phyloP scores from a whole-genome alignment of 2,888 invertebrate genomes.

The Rotaria macrura region DNA sequence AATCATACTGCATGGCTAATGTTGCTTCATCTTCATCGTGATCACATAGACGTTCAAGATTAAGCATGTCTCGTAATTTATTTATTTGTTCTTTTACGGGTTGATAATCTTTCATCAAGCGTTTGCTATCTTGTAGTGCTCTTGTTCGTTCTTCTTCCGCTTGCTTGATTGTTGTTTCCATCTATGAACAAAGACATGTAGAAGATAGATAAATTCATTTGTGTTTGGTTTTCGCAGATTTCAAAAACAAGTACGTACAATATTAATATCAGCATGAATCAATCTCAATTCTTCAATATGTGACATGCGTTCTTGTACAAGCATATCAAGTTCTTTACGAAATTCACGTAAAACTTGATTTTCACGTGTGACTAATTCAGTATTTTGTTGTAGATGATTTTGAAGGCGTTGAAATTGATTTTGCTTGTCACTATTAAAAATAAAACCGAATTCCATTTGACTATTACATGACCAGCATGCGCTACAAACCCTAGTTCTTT shows the following conservation, averaged over 20 bases:
- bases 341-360: conserved; percentile 84
- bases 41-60: conserved; percentile 75
- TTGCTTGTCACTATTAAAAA: not conserved
- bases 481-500: conserved; percentile 17
- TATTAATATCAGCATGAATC: conserved; percentile 93
- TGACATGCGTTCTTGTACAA: conserved; percentile 95
- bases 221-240: too few relatives aligned
- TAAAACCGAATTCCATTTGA: not conserved
- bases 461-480: too few relatives aligned
- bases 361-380: conserved; percentile 53
- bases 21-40: conserved; percentile 72
- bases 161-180: conserved; percentile 93
- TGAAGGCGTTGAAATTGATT: conserved; percentile 14
- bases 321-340: conserved; percentile 78
- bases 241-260: too few relatives aligned
- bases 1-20: conserved; percentile 38
- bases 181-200: conserved; percentile 56
- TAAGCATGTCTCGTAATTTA: conserved; percentile 73
- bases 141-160: conserved; percentile 81
- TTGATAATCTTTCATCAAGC: conserved; percentile 81
- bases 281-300: conserved; percentile 85
- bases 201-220: not conserved
- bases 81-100: conserved; percentile 85
- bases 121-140: conserved; percentile 72
- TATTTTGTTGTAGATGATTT: not conserved